Evolutionary conservation across 2,888 invertebrate species (phyloP).

Genomic region (Mesorhabditis spiculigera): DNA sequence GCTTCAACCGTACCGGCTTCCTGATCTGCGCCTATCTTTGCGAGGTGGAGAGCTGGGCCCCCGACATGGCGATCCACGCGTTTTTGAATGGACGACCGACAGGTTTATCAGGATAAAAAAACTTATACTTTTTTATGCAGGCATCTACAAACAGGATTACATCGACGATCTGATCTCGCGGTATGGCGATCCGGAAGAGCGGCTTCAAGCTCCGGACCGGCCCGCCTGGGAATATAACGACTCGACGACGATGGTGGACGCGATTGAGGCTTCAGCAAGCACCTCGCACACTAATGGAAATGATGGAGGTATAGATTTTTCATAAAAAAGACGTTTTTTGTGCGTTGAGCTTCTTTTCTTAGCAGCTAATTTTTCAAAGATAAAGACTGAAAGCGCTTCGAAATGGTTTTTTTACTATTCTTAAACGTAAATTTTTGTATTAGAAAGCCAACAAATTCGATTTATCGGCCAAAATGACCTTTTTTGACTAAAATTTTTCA

Average conservation of each 20-base stretch:
- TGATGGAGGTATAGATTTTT: neutral
- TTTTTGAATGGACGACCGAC: slow-evolving; percentile 74
- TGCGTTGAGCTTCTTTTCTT: too few relatives aligned
- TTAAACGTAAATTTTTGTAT: too few relatives aligned
- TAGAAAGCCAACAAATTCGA: too few relatives aligned
- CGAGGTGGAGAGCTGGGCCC: slow-evolving; percentile 65
- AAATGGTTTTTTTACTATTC: too few relatives aligned
- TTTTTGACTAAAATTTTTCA: too few relatives aligned
- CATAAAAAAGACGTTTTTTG: too few relatives aligned
- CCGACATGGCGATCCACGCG: slow-evolving; percentile 77
- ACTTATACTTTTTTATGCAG: slow-evolving; percentile 63
- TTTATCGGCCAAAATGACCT: too few relatives aligned
- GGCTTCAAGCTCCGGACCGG: slow-evolving; percentile 31
- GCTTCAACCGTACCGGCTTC: slow-evolving; percentile 96
- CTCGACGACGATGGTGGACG: slow-evolving; percentile 14
- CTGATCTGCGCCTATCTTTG: slow-evolving; percentile 86
- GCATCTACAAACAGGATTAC: slow-evolving; percentile 96
- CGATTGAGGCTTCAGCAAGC: slow-evolving; percentile 8
- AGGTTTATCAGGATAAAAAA: too few relatives aligned
- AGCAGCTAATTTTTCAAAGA: too few relatives aligned
- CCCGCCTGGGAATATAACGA: slow-evolving; percentile 42
- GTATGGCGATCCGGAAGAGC: slow-evolving; percentile 75
- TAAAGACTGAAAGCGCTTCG: too few relatives aligned
- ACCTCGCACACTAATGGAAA: slow-evolving; percentile 1
- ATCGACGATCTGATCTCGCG: slow-evolving; percentile 78